Evolutionary conservation across 2,888 invertebrate species (phyloP), one percentile per base, ranked within the genome.

Genomic region (Dysmachus trigonus): DNA sequence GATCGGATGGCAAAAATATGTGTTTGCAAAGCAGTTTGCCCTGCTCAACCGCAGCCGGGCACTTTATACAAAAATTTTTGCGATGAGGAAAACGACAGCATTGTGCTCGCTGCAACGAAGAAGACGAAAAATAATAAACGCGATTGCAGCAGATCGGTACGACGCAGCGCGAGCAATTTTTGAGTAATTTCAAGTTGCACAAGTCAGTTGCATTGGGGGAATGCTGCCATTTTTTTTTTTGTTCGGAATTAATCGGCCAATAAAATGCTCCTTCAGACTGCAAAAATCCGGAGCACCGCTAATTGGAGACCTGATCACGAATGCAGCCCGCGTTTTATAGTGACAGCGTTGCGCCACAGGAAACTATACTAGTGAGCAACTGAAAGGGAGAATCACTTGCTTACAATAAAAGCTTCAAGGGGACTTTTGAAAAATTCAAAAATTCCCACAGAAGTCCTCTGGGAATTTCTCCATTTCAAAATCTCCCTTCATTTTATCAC

Each of bases 11-110:
- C 62, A 73, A 33, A 35, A 79, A 76, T 47, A 15, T 79, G 51
- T 79, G 79, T 47, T 79, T 51, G 51, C 79, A 51, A 79, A 79
- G 51, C 79, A 79, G 79, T 79, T 47, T 79, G 47, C 79, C 73
- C 35, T 73, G 31, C 18, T 30, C 35, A n/a, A n/a, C n/a, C 8
- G 31, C 47, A 47, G 62, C 62, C 62, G 62, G 62, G 62, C 18
- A 62, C 22, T 62, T 62, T 62, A 47, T 15, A 22, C 62, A 62
- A n/a, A n/a, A n/a, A 62, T 62, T 62, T 62, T 62, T 62, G 18
- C 22, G 27, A 62, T 62, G 62, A 62, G 62, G 62, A 62, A 62
- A 62, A 62, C 62, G 62, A 62, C 62, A 62, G 62, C 62, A 62
- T 62, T 62, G 62, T 62, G 62, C 62, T 62, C 27, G 27, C 10